A percentile compares a stretch with the other conserved stretches of the same genome.
phyloP scores from a whole-genome alignment of 2,113 vertebrate genomes.

The Hippocampus comes region DNA sequence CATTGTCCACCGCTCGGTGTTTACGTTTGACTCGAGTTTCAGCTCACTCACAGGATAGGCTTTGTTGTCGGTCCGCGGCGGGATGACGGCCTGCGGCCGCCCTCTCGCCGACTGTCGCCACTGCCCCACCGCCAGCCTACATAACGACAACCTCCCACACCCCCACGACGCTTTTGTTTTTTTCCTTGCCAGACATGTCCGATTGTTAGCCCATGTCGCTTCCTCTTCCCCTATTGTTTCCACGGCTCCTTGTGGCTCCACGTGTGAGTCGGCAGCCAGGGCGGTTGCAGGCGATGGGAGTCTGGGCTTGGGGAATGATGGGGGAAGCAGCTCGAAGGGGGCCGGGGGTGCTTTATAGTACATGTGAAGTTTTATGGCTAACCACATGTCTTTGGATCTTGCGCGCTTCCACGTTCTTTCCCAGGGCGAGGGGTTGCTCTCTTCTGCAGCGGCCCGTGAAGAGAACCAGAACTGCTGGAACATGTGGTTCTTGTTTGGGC shows the following conservation, averaged over 20 bases:
- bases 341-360: constrained; percentile 44
- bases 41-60: constrained; percentile 53
- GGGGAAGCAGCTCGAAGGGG: background rate
- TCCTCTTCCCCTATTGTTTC: constrained; percentile 70
- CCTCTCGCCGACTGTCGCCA: constrained; percentile 53
- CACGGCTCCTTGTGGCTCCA: constrained; percentile 74
- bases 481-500: constrained; percentile 72
- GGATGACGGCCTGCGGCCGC: constrained; percentile 65
- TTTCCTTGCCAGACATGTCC: constrained; percentile 50
- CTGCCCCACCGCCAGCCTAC: constrained; percentile 37
- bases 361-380: constrained; percentile 75
- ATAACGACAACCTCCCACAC: constrained; percentile 16
- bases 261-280: constrained; percentile 30
- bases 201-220: constrained; percentile 61
- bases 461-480: constrained; percentile 27
- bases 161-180: constrained; percentile 50
- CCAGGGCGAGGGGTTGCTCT: constrained; percentile 65
- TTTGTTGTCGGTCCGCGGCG: constrained; percentile 65
- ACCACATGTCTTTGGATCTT: constrained; percentile 75
- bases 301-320: constrained; percentile 6
- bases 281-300: constrained; percentile 29
- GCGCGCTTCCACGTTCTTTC: constrained; percentile 68
- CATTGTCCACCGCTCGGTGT: constrained; percentile 63
- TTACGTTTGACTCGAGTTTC: constrained; percentile 66
- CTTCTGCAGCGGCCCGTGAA: constrained; percentile 5